Evolutionary conservation across 2,888 invertebrate species (phyloP).

Genomic region (Volucella bombylans): DNA sequence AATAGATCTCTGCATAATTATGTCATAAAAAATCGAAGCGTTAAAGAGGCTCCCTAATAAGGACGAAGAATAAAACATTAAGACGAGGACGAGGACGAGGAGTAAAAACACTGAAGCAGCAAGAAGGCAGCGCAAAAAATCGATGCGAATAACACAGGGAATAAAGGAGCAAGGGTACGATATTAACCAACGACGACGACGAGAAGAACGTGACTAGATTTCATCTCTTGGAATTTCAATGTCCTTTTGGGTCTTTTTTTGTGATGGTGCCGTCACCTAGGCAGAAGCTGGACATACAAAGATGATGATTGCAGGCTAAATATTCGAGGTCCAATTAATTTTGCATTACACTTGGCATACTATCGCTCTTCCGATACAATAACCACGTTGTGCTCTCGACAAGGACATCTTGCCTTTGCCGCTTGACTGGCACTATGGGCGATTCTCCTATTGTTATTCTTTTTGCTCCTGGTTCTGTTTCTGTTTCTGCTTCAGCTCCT

Average conservation of each 20-base stretch:
- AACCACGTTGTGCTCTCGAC: constrained; percentile 5
- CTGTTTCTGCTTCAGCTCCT: no score
- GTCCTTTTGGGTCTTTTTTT: constrained; percentile 22
- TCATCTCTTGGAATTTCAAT: constrained; percentile 48
- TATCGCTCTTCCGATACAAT: constrained; percentile 32
- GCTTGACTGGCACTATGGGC: background rate
- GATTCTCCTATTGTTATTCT: no score
- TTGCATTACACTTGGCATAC: constrained; percentile 61
- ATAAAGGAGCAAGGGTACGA: constrained; percentile 27
- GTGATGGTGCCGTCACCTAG: background rate
- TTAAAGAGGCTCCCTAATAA: constrained; percentile 25
- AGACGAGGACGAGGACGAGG: background rate
- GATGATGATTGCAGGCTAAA: constrained; percentile 38
- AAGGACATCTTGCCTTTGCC: constrained; percentile 43
- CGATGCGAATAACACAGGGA: constrained; percentile 23
- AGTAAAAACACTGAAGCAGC: background rate
- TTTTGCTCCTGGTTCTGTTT: no score
- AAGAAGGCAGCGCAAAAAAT: constrained; percentile 17
- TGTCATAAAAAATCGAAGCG: constrained; percentile 45
- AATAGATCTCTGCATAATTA: constrained; percentile 60
- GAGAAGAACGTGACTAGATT: constrained; percentile 58
- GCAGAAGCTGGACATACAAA: constrained; percentile 11
- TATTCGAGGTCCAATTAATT: constrained; percentile 58
- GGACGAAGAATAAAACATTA: constrained; percentile 12
- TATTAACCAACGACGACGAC: constrained; percentile 24